Evolutionary conservation across 37 sponge, comb jelly and placozoan genomes (phyloP).

Genomic region (Chondrosia reniformis): DNA sequence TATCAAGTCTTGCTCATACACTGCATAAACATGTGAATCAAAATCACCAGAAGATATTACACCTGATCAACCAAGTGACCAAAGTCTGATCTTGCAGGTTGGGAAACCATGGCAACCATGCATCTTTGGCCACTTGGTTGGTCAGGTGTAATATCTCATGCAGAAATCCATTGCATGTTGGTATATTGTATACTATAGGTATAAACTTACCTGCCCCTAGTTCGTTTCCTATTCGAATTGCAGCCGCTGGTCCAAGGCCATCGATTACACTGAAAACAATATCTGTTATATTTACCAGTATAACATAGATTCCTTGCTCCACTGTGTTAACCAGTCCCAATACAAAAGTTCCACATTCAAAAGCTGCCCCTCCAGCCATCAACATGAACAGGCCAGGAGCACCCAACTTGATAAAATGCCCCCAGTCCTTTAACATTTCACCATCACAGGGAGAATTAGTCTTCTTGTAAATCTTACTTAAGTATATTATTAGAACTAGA

Average conservation of each 20-base stretch:
- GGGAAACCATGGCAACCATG: no score
- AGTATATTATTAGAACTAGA: constrained; percentile 20
- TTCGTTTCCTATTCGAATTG: constrained; percentile 54
- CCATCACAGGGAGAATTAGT: constrained; percentile 26
- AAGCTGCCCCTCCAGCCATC: constrained; percentile 15
- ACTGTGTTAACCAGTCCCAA: constrained; percentile 18
- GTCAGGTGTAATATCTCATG: no score
- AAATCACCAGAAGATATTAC: no score
- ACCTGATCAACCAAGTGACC: no score
- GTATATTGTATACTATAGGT: no score
- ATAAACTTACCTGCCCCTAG: constrained; percentile 37
- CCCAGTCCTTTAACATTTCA: background rate
- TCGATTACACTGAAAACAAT: constrained; percentile 36
- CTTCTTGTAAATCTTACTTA: constrained; percentile 35
- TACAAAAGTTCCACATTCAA: constrained; percentile 39
- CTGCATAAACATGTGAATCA: no score
- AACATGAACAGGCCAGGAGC: background rate
- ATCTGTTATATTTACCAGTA: constrained; percentile 2
- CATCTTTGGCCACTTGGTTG: no score
- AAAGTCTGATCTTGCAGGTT: no score
- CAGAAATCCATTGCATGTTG: no score
- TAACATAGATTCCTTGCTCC: constrained; percentile 28
- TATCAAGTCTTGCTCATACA: no score
- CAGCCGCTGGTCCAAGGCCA: constrained; percentile 14
- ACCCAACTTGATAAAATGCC: background rate